Percentiles rank a stretch among this genome's conserved stretches.
phyloP scores from a whole-genome alignment of 1,140 invertebrate genomes.

The Zaprionus nigranus region DNA sequence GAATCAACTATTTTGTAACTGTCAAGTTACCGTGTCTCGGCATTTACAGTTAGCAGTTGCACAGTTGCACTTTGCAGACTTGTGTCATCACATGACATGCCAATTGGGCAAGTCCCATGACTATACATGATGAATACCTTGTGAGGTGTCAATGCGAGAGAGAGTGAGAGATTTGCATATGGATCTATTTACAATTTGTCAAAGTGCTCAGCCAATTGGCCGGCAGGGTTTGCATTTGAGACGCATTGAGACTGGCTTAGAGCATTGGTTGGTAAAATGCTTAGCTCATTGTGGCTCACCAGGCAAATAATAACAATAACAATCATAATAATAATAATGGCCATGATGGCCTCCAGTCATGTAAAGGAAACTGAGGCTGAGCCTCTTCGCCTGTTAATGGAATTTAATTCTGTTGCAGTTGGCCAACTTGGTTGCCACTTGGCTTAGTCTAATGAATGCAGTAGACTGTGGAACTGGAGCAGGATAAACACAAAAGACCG shows the following conservation, averaged over 20 bases:
- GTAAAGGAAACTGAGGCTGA: conserved; percentile 39
- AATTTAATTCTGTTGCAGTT: conserved; percentile 64
- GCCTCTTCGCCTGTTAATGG: conserved; percentile 59
- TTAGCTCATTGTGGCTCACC: conserved; percentile 32
- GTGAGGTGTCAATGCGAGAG: conserved; percentile 6
- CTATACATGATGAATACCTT: not conserved
- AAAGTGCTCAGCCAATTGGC: conserved; percentile 39
- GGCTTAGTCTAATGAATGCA: conserved; percentile 78
- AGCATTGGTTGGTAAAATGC: conserved; percentile 30
- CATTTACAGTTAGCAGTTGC: not conserved
- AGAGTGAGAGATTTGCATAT: conserved; percentile 6
- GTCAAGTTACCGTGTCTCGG: conserved; percentile 22
- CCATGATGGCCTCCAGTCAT: conserved; percentile 57
- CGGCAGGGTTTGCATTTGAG: conserved; percentile 10
- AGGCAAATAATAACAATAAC: conserved; percentile 55
- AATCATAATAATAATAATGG: conserved; percentile 57
- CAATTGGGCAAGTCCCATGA: conserved; percentile 41
- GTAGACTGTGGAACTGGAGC: conserved; percentile 76
- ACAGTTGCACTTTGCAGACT: conserved; percentile 4
- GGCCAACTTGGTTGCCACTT: conserved; percentile 56
- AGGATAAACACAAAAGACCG: conserved; percentile 67
- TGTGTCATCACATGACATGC: conserved; percentile 41
- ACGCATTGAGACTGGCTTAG: conserved; percentile 26
- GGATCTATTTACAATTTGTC: conserved; percentile 46
- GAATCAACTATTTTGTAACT: conserved; percentile 47